A percentile compares a stretch with the other conserved stretches of the same genome.
Evolutionary conservation across 2,113 vertebrate genomes (phyloP).

Genomic region (Lagenorhynchus albirostris): DNA sequence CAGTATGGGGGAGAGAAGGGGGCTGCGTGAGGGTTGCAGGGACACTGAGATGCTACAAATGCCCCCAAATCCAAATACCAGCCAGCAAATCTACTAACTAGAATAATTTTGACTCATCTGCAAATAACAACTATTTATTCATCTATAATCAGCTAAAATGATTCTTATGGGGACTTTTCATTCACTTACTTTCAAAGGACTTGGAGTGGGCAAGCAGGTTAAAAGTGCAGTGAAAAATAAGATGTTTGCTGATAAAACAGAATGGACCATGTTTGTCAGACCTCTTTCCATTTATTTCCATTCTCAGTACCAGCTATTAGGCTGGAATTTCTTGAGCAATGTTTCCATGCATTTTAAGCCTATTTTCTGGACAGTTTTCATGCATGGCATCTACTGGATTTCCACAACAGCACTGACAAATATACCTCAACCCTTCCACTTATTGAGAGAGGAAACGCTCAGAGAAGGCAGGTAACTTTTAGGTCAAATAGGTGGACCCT

Average conservation of each 20-base stretch:
- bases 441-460: not conserved
- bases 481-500: not conserved
- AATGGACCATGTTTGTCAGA: not conserved
- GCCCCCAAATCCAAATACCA: not conserved
- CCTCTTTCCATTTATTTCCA: not conserved
- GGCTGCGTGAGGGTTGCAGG: not conserved
- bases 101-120: not conserved
- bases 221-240: not conserved
- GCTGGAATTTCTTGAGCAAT: not conserved
- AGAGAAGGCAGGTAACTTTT: not conserved
- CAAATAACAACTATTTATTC: not conserved
- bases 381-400: not conserved
- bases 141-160: not conserved
- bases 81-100: not conserved
- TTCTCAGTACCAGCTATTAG: not conserved
- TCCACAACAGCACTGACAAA: not conserved
- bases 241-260: not conserved
- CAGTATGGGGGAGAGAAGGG: not conserved
- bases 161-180: not conserved
- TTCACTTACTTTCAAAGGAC: not conserved
- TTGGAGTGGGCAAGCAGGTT: not conserved
- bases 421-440: not conserved
- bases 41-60: accelerated
- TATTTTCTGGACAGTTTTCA: not conserved
- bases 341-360: not conserved